Base-by-base conservation (phyloP, 2,888 invertebrate genomes). In the Euspilapteryx auroguttella region DNA sequence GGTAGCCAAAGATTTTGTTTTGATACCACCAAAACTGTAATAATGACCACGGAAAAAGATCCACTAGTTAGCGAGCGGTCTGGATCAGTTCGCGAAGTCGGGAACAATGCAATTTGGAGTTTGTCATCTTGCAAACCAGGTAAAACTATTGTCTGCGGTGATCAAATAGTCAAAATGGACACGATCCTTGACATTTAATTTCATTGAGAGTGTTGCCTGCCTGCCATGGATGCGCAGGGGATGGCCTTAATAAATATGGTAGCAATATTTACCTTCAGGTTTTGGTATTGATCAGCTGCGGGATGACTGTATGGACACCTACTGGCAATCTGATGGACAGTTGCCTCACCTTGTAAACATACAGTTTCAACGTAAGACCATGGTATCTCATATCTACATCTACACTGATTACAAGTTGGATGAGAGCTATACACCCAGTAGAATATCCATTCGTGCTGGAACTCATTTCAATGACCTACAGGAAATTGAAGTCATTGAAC, bases 241-340 rank as follows among this genome's bases (percentile, higher is more conserved):
- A n/a, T n/a, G n/a, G n/a, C n/a, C n/a, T n/a, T n/a, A n/a, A n/a
- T n/a, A n/a, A n/a, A n/a, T n/a, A n/a, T n/a, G n/a, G n/a, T n/a
- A n/a, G n/a, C n/a, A n/a, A n/a, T n/a, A n/a, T n/a, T n/a, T n/a
- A n/a, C n/a, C n/a, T n/a, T n/a, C 43, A 90, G 97, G 98, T 24
- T 98, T 96, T 77, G 99, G 99, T 3, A 96, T 99, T 3, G 94
- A 97, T 51, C 97, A 98, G 52, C 64, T 99, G 23, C 77, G 97
- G 37, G 96, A 98, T 61, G 93, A 95, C 52, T 90, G 92, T 36
- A 87, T 92, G 63, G 99, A 99, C 41, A 95, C 96, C 3, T 99
- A 97, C 58, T 99, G 99, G 99, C 99, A 99, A 58, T 98, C 97
- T 0, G 99, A 99, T 64, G 99, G 99, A 0, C 97, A 97, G 41